Percentiles rank a stretch among this genome's conserved stretches.
Evolutionary conservation across 2,797 vertebrate genomes (phyloP).

Genomic region (Menidia menidia): DNA sequence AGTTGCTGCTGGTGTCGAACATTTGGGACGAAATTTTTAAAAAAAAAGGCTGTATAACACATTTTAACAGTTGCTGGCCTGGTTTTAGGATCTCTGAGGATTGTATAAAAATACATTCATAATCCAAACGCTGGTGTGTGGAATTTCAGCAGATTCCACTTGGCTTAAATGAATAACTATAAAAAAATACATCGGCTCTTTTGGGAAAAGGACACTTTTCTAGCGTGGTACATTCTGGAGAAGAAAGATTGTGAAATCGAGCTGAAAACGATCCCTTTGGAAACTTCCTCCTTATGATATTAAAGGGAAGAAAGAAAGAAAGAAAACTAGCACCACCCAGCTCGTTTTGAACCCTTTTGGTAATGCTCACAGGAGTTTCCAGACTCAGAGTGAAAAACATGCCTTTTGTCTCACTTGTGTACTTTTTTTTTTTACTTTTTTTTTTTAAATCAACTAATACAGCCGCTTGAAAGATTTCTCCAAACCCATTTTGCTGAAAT

Average conservation of each 20-base stretch:
- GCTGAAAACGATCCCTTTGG: conserved; percentile 35
- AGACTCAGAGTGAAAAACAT: conserved; percentile 45
- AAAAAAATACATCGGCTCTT: conserved; percentile 68
- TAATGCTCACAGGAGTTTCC: conserved; percentile 44
- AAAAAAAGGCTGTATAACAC: conserved; percentile 48
- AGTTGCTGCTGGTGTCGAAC: conserved; percentile 65
- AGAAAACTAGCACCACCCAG: conserved; percentile 1
- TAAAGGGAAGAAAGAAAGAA: conserved; percentile 5
- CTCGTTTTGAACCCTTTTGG: conserved; percentile 26
- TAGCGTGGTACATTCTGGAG: conserved; percentile 62
- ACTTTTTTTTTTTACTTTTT: conserved; percentile 18
- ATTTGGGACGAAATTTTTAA: conserved; percentile 4
- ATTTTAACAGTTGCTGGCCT: conserved; percentile 50
- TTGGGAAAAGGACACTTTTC: conserved; percentile 72
- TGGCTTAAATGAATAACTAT: conserved; percentile 40
- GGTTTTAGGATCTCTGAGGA: conserved; percentile 51
- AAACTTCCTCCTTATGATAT: conserved; percentile 9
- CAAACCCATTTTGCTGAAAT: conserved; percentile 28
- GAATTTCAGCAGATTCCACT: conserved; percentile 24
- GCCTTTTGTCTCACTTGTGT: conserved; percentile 49
- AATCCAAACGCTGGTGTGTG: conserved; percentile 69
- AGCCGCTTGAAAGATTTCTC: conserved; percentile 6
- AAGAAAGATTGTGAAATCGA: conserved; percentile 54
- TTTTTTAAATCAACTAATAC: conserved; percentile 8
- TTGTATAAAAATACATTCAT: conserved; percentile 75